A percentile compares a stretch with the other conserved stretches of the same genome.
These are phyloP conservation scores for Trichogramma dendrolimi DNA, from an alignment of 2,888 invertebrate species.

Conservation along the genomic window DNA sequence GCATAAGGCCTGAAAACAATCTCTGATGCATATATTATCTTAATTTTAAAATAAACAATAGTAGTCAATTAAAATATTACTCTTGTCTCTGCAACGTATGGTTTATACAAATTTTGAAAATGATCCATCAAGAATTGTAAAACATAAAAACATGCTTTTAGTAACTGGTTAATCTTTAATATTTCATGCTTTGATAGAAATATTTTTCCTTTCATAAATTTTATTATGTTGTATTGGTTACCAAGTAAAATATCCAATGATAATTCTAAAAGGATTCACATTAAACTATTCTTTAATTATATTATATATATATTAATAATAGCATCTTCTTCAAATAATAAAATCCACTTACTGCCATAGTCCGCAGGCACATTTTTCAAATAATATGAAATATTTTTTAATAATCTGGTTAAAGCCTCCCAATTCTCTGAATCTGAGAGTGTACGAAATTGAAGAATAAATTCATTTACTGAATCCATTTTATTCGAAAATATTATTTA, in stretches of 20 bases:
- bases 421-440: neutral
- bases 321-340: neutral
- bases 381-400: slow-evolving; percentile 7
- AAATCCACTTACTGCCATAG: slow-evolving; percentile 12
- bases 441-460: no score
- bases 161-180: neutral
- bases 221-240: slow-evolving; percentile 18
- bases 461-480: no score
- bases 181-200: neutral
- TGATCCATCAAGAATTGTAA: slow-evolving; percentile 35
- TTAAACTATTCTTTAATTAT: neutral
- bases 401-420: slow-evolving; percentile 6
- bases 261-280: slow-evolving; percentile 17
- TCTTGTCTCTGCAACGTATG: slow-evolving; percentile 32
- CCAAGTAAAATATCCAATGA: slow-evolving; percentile 25
- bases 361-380: slow-evolving; percentile 9
- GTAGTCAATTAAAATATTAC: slow-evolving; percentile 26
- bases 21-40: slow-evolving; percentile 5
- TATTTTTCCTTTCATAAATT: slow-evolving; percentile 10
- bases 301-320: neutral
- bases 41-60: neutral
- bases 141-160: slow-evolving; percentile 33
- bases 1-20: slow-evolving; percentile 36
- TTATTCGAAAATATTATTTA: no score
- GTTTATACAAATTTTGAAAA: slow-evolving; percentile 33